phyloP scores from a whole-genome alignment of 2,797 vertebrate species.

The Dallia pectoralis region DNA sequence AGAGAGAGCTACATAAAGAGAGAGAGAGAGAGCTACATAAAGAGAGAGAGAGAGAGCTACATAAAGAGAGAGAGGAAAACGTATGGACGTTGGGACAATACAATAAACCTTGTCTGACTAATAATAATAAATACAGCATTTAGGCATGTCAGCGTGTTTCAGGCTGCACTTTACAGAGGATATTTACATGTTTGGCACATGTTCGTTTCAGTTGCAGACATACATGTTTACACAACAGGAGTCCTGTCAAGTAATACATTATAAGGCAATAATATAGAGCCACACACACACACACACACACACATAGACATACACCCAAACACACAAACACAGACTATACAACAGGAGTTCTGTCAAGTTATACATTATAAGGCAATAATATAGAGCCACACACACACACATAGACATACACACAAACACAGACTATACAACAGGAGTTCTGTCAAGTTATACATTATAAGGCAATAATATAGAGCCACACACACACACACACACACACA shows the following conservation, averaged over 20 bases:
- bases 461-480: neutral
- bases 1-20: no score
- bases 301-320: neutral
- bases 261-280: no score
- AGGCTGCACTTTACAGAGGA: neutral
- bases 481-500: neutral
- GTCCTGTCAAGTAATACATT: neutral
- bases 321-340: neutral
- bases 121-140: no score
- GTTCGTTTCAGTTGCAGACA: neutral
- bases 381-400: neutral
- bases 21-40: no score
- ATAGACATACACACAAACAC: neutral
- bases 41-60: no score
- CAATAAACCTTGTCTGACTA: no score
- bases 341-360: neutral
- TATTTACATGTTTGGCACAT: neutral
- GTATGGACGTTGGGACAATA: neutral
- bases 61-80: no score
- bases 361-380: neutral
- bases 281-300: neutral
- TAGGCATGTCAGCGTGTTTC: neutral
- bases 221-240: constrained; percentile 1
- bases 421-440: neutral
- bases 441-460: constrained; percentile 6